phyloP scores from a whole-genome alignment of 2,113 vertebrate genomes.

The Reinhardtius hippoglossoides region DNA sequence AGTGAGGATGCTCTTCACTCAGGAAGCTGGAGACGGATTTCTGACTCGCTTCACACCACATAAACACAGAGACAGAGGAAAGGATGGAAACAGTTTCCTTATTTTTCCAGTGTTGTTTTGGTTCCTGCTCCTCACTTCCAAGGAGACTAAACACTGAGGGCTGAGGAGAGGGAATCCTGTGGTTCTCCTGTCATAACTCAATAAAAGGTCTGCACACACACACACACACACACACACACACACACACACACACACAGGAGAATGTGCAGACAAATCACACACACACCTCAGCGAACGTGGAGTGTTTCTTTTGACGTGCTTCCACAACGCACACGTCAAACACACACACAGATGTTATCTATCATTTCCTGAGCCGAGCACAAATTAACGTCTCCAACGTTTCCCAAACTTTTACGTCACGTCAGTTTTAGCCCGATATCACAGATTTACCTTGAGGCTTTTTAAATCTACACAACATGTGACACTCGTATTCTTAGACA shows the following conservation, averaged over 20 bases:
- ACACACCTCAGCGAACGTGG: no score
- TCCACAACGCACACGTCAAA: no score
- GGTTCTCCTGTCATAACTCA: conserved; percentile 60
- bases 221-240: not conserved
- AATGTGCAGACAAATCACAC: not conserved
- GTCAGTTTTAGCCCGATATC: no score
- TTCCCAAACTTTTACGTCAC: no score
- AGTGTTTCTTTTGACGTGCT: no score
- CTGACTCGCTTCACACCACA: no score
- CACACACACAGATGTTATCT: conserved; percentile 24
- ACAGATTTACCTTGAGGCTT: no score
- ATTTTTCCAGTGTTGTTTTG: conserved; percentile 19
- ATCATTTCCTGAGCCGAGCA: not conserved
- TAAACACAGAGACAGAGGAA: not conserved
- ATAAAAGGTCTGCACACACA: conserved; percentile 4
- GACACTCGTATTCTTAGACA: no score
- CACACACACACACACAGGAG: no score
- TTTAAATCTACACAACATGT: no score
- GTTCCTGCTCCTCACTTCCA: not conserved
- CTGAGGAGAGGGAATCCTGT: conserved; percentile 27
- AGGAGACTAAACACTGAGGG: conserved; percentile 5
- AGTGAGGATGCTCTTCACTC: no score
- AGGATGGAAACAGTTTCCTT: not conserved
- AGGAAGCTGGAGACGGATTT: no score
- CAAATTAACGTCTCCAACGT: not conserved